These are phyloP conservation scores for Carollia perspicillata DNA, from an alignment of 2,113 vertebrate genomes.

Conservation along the genomic window DNA sequence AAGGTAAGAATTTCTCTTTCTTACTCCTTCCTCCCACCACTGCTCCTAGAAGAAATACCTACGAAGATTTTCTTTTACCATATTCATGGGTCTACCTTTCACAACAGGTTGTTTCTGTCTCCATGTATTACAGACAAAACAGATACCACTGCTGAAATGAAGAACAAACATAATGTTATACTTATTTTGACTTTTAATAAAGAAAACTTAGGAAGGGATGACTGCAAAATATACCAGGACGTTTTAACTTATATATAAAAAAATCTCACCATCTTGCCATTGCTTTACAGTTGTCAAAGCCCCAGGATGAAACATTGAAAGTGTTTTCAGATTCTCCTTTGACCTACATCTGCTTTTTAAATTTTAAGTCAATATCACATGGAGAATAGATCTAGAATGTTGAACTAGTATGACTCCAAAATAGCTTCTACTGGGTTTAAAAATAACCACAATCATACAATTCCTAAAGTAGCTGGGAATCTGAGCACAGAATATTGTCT, in stretches of 20 bases:
- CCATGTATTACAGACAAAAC: background rate
- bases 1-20: background rate
- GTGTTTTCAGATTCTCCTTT: constrained; percentile 46
- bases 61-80: background rate
- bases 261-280: background rate
- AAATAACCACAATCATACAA: constrained; percentile 47
- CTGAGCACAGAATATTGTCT: background rate
- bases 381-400: constrained; percentile 51
- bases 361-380: constrained; percentile 57
- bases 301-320: constrained; percentile 15
- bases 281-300: constrained; percentile 17
- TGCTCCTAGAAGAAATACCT: background rate
- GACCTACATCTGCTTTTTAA: constrained; percentile 63
- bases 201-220: constrained; percentile 1
- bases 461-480: constrained; percentile 16
- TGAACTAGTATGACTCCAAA: constrained; percentile 46
- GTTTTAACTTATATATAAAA: background rate
- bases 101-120: background rate
- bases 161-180: background rate
- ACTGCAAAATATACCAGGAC: background rate
- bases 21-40: background rate
- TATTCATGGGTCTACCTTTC: background rate
- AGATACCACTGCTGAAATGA: background rate
- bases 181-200: background rate
- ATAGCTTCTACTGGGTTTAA: constrained; percentile 50